Percentiles rank a stretch among this genome's conserved stretches.
phyloP scores from a whole-genome alignment of 2,797 vertebrate species.

The Characodon lateralis region DNA sequence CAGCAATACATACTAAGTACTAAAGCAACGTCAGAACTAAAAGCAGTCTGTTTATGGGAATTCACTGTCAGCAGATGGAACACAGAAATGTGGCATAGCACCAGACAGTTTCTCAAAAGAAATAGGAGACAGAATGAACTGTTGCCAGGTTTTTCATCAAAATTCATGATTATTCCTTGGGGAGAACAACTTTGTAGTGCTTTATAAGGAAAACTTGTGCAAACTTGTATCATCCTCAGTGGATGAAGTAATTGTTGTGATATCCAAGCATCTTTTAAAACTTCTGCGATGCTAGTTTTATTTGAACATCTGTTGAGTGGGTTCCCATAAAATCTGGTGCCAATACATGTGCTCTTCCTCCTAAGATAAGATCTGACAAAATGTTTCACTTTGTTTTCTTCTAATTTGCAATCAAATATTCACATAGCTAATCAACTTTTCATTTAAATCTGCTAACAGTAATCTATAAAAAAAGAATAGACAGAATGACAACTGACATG shows the following conservation, averaged over 20 bases:
- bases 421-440: neutral
- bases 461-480: neutral
- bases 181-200: neutral
- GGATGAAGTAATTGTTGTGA: neutral
- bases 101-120: slow-evolving; percentile 14
- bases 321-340: neutral
- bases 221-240: neutral
- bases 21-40: slow-evolving; percentile 7
- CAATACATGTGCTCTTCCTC: neutral
- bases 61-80: slow-evolving; percentile 30
- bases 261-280: neutral
- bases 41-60: slow-evolving; percentile 19
- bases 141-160: neutral
- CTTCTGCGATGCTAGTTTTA: neutral
- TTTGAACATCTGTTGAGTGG: neutral
- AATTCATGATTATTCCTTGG: slow-evolving; percentile 3
- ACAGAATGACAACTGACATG: neutral
- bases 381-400: neutral
- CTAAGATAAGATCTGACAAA: neutral
- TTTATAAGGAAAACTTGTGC: neutral
- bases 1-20: neutral
- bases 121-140: neutral
- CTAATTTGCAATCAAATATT: neutral
- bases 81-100: slow-evolving; percentile 6
- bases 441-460: neutral